phyloP scores from a whole-genome alignment of 2,113 vertebrate genomes.

The Protomyctophum bolini region DNA sequence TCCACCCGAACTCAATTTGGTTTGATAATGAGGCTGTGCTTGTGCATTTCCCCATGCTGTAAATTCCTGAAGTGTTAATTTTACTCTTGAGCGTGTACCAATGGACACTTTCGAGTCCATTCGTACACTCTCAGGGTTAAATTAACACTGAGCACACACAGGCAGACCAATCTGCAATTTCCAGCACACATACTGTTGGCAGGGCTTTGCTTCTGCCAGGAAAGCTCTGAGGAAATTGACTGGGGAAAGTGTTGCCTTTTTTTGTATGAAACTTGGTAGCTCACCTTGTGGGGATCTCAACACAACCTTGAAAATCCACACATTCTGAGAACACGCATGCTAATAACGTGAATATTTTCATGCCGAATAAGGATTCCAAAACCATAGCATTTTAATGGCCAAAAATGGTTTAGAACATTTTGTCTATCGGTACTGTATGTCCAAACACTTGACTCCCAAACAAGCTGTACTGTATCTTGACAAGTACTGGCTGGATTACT shows the following conservation, averaged over 20 bases:
- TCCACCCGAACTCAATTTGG: constrained; percentile 81
- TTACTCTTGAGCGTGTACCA: too few relatives aligned
- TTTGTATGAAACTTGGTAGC: constrained; percentile 68
- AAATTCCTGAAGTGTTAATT: too few relatives aligned
- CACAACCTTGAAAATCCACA: constrained; percentile 66
- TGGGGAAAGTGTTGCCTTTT: constrained; percentile 76
- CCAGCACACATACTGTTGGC: constrained; percentile 68
- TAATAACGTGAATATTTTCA: constrained; percentile 19
- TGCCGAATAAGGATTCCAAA: too few relatives aligned
- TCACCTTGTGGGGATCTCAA: constrained; percentile 67
- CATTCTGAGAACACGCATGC: constrained; percentile 48
- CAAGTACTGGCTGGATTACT: too few relatives aligned
- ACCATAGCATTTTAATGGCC: too few relatives aligned
- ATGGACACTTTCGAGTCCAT: too few relatives aligned
- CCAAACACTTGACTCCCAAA: too few relatives aligned
- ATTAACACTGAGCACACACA: constrained; percentile 26
- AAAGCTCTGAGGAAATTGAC: constrained; percentile 73
- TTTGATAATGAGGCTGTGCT: constrained; percentile 81
- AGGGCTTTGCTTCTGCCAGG: constrained; percentile 65
- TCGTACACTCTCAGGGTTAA: too few relatives aligned
- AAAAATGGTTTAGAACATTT: too few relatives aligned
- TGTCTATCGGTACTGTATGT: too few relatives aligned
- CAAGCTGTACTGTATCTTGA: too few relatives aligned
- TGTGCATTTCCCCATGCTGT: constrained; percentile 74
- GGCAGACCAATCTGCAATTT: constrained; percentile 78